Conservation (phyloP, 2,888 invertebrate genomes). For the Cremastinae sp. region DNA sequence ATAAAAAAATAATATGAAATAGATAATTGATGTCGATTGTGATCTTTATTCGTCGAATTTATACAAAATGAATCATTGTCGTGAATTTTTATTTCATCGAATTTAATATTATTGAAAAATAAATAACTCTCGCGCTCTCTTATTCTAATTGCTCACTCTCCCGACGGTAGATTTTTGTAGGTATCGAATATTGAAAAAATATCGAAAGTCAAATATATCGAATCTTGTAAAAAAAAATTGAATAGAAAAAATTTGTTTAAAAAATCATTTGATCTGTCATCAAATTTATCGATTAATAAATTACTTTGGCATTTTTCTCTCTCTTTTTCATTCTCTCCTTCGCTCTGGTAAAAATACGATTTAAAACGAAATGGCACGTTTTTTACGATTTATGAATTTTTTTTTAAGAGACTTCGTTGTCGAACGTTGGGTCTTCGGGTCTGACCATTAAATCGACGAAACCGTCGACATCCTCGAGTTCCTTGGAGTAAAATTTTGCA, state of each 20-base stretch:
- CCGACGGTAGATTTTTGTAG: no score
- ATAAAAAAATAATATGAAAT: not conserved
- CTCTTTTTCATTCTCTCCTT: not conserved
- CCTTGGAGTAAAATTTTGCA: slow-evolving; percentile 93
- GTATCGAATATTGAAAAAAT: no score
- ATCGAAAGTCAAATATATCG: not conserved
- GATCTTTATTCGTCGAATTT: not conserved
- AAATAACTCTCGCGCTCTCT: not conserved
- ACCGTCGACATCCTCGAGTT: slow-evolving; percentile 94
- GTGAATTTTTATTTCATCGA: no score
- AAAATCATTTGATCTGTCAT: slow-evolving; percentile 40
- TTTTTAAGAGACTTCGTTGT: slow-evolving; percentile 50
- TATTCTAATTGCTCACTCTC: no score
- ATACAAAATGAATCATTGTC: no score
- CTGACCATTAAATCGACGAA: slow-evolving; percentile 89
- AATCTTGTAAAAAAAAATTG: not conserved
- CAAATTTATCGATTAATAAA: slow-evolving; percentile 36
- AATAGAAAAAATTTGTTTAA: slow-evolving; percentile 17
- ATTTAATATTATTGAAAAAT: not conserved
- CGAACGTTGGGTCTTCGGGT: slow-evolving; percentile 70
- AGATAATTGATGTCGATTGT: not conserved
- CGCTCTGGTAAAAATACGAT: not conserved
- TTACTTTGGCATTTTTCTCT: slow-evolving; percentile 38
- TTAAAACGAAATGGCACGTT: slow-evolving; percentile 48
- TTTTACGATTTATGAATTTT: slow-evolving; percentile 19